Evolutionary conservation across 2,113 vertebrate genomes (phyloP).

Genomic region (Capra hircus): DNA sequence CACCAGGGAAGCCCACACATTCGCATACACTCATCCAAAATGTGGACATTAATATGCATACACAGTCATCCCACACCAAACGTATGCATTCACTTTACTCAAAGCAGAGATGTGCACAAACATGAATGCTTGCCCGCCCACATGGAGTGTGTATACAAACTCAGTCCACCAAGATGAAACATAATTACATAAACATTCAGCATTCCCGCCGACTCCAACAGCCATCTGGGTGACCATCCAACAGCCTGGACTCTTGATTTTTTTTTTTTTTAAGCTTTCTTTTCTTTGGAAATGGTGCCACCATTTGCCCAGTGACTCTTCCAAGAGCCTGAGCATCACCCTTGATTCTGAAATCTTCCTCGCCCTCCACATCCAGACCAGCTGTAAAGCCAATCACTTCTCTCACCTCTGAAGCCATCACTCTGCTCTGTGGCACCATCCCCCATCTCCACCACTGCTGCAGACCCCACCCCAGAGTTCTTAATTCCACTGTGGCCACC

Average conservation of each 20-base stretch:
- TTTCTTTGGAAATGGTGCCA: conserved; percentile 1
- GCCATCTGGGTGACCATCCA: background rate
- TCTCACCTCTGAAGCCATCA: background rate
- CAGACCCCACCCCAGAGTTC: background rate
- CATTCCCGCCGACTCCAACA: background rate
- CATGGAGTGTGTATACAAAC: background rate
- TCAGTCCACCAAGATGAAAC: background rate
- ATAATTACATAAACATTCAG: background rate
- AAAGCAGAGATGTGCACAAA: background rate
- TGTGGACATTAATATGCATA: background rate
- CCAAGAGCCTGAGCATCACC: background rate
- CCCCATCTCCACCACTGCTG: background rate
- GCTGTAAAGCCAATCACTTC: background rate
- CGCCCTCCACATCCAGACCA: background rate
- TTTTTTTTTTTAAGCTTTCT: background rate
- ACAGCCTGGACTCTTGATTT: background rate
- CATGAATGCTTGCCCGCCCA: background rate
- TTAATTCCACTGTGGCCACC: background rate
- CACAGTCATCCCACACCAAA: background rate
- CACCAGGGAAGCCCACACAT: background rate
- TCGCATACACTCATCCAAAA: background rate
- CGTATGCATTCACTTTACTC: background rate
- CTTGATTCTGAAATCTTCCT: background rate
- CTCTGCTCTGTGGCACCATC: background rate
- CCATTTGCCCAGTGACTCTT: background rate